phyloP scores from a whole-genome alignment of 37 sponge, comb jelly and placozoan genomes.

The Cladorhizidae sp. region DNA sequence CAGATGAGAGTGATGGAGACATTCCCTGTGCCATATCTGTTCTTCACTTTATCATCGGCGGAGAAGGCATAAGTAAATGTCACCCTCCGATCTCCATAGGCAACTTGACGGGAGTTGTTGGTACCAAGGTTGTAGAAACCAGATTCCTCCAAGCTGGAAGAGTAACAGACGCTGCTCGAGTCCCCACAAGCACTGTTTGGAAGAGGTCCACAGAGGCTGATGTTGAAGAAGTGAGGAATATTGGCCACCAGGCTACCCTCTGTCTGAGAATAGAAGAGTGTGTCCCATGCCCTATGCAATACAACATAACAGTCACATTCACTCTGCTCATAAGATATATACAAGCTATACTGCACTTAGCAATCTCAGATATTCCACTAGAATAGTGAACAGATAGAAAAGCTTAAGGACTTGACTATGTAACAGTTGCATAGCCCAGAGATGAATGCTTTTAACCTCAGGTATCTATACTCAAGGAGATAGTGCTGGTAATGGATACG shows the following conservation, averaged over 20 bases:
- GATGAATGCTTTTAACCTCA: too few species aligned
- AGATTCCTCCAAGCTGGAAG: constrained; percentile 13
- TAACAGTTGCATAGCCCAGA: too few species aligned
- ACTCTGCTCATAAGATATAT: too few species aligned
- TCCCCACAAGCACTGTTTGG: background rate
- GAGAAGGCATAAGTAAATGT: constrained; percentile 22
- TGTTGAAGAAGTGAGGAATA: constrained; percentile 61
- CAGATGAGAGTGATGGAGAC: constrained; percentile 67
- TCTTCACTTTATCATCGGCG: background rate
- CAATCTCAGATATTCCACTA: too few species aligned
- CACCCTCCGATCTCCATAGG: constrained; percentile 13
- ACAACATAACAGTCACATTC: background rate
- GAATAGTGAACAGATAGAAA: background rate
- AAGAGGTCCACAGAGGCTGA: constrained; percentile 56
- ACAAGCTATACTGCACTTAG: too few species aligned
- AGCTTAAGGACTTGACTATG: too few species aligned
- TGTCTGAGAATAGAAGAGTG: constrained; percentile 31
- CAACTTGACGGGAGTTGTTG: constrained; percentile 2
- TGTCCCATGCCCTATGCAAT: constrained; percentile 60
- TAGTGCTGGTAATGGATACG: too few species aligned
- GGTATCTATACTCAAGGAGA: too few species aligned
- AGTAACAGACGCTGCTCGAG: constrained; percentile 50
- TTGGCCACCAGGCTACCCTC: constrained; percentile 11
- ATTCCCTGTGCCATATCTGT: constrained; percentile 30
- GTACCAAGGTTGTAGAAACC: constrained; percentile 38